These are phyloP conservation scores for Cepaea nemoralis DNA, from an alignment of 1,140 invertebrate genomes.

Conservation along the genomic window DNA sequence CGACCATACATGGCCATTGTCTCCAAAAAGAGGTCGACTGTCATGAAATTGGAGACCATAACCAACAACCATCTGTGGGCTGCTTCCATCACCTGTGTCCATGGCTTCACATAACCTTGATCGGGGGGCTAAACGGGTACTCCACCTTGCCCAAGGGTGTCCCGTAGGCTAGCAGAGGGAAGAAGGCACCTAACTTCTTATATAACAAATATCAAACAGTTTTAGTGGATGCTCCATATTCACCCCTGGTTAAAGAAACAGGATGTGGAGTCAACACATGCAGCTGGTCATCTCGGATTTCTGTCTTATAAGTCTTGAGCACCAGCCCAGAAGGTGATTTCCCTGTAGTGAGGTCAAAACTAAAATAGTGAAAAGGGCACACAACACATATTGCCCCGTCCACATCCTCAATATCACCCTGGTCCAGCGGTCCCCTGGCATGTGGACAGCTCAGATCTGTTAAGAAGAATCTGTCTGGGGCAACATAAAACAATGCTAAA, in stretches of 20 bases:
- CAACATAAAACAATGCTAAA: conserved; percentile 31
- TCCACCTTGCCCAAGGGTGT: too few species aligned
- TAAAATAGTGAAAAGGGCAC: conserved; percentile 33
- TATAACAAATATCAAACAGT: too few species aligned
- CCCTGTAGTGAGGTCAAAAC: conserved; percentile 32
- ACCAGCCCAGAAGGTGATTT: background rate
- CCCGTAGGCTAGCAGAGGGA: too few species aligned
- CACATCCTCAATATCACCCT: conserved; percentile 30
- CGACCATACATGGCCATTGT: too few species aligned
- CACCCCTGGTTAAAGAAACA: conserved; percentile 13
- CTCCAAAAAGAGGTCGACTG: too few species aligned
- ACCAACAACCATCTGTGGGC: too few species aligned
- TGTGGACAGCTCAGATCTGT: conserved; percentile 23
- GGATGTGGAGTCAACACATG: conserved; percentile 7
- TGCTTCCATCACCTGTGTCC: too few species aligned
- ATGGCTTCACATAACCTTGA: too few species aligned
- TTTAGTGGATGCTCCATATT: background rate
- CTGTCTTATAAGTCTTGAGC: conserved; percentile 20
- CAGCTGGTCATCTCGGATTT: conserved; percentile 11
- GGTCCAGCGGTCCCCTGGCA: conserved; percentile 25
- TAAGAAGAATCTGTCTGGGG: conserved; percentile 26
- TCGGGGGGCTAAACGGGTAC: too few species aligned
- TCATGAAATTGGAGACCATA: too few species aligned
- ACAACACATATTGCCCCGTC: background rate
- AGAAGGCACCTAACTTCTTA: too few species aligned